Evolutionary conservation across 53 echinoderm and acorn worm genomes (phyloP).

Genomic region (Pentamera pediparva): DNA sequence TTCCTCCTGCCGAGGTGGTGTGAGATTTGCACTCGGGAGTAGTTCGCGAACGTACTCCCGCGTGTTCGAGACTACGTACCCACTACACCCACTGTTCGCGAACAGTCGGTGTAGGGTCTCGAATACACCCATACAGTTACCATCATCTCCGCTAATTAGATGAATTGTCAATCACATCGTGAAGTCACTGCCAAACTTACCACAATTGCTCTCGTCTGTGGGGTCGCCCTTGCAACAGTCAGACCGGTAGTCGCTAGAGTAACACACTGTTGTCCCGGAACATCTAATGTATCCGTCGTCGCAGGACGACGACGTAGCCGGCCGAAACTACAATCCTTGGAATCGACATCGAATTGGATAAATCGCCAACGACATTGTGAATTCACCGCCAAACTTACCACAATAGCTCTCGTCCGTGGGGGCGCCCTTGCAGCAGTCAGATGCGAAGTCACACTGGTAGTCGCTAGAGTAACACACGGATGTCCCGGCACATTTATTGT

Average conservation of each 20-base stretch:
- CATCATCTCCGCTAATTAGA: no score
- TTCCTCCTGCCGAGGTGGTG: no score
- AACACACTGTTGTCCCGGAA: neutral
- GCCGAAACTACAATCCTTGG: conserved; percentile 31
- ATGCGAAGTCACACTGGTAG: neutral
- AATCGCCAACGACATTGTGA: no score
- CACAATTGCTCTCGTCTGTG: neutral
- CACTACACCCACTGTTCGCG: no score
- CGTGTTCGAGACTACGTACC: no score
- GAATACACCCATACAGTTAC: no score
- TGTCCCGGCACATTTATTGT: neutral
- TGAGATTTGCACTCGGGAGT: no score
- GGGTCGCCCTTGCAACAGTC: neutral
- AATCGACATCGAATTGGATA: no score
- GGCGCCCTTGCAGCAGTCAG: neutral
- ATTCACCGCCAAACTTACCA: conserved; percentile 19
- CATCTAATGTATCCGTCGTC: neutral
- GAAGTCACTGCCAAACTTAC: no score
- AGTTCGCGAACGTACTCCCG: no score
- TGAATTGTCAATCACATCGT: no score
- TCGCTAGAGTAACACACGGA: neutral
- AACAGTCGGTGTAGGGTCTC: no score
- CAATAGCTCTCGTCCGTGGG: neutral
- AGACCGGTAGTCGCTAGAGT: neutral
- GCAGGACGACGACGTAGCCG: neutral